Evolutionary conservation across 2,113 vertebrate genomes (phyloP).

Genomic region (Thermophis baileyi): DNA sequence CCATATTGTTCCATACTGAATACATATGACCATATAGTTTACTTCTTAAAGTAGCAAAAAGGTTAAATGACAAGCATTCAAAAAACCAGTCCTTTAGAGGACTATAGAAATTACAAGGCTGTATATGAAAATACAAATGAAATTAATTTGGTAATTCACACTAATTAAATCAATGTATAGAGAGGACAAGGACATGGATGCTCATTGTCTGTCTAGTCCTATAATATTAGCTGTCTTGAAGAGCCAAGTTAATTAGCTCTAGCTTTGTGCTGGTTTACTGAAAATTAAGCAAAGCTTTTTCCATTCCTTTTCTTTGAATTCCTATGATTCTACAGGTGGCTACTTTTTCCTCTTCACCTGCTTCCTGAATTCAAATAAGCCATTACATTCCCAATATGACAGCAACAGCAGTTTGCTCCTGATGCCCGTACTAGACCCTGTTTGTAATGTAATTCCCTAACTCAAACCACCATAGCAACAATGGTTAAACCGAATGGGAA

Average conservation of each 20-base stretch:
- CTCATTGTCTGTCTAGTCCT: neutral
- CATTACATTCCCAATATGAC: neutral
- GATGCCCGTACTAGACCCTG: neutral
- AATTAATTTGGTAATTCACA: neutral
- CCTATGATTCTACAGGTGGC: neutral
- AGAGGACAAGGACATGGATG: neutral
- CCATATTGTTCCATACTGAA: neutral
- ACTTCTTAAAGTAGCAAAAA: neutral
- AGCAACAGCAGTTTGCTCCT: neutral
- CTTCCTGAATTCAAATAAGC: neutral
- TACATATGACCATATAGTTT: neutral
- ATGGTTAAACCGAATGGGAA: neutral
- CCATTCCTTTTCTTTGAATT: neutral
- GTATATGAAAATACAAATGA: neutral
- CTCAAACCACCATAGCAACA: neutral
- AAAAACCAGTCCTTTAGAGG: neutral
- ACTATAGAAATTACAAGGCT: neutral
- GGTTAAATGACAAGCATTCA: neutral
- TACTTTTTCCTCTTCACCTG: neutral
- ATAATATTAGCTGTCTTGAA: neutral
- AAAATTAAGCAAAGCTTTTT: neutral
- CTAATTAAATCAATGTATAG: neutral
- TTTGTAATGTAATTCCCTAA: neutral
- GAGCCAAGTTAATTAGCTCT: neutral
- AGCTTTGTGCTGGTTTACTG: neutral